Evolutionary conservation across 2,113 vertebrate species (phyloP).

Genomic region (Geothlypis trichas): DNA sequence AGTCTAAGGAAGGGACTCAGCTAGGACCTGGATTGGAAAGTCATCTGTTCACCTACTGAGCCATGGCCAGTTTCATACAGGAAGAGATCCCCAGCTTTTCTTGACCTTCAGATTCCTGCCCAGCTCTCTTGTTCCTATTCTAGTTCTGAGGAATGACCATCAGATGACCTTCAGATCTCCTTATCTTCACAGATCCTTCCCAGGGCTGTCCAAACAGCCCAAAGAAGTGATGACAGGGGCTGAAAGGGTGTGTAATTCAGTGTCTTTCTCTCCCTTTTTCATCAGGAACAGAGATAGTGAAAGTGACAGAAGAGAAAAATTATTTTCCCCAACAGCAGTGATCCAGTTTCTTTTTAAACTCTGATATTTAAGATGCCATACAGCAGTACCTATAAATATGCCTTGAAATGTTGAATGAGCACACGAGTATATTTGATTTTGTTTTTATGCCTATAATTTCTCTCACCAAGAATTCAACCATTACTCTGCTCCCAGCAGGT

Average conservation of each 20-base stretch:
- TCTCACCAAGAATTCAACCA: slow-evolving; percentile 17
- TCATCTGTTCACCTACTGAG: neutral
- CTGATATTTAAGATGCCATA: slow-evolving; percentile 1
- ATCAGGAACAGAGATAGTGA: neutral
- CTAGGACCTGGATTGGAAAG: neutral
- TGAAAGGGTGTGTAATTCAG: neutral
- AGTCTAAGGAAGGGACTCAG: neutral
- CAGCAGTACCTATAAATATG: slow-evolving; percentile 46
- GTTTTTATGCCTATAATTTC: slow-evolving; percentile 50
- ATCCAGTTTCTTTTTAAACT: slow-evolving; percentile 21
- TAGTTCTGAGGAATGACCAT: neutral
- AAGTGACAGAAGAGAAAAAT: neutral
- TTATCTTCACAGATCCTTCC: neutral
- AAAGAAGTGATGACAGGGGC: neutral
- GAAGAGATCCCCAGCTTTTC: neutral
- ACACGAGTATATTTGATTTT: slow-evolving; percentile 52
- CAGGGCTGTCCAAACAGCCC: neutral
- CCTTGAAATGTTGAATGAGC: slow-evolving; percentile 39
- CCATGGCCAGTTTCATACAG: neutral
- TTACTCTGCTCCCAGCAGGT: slow-evolving; percentile 40
- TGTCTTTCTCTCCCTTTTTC: neutral
- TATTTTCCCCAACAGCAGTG: neutral
- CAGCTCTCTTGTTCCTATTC: neutral
- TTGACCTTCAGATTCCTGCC: neutral
- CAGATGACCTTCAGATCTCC: neutral